Evolutionary conservation across 2,797 vertebrate species (phyloP), one percentile per base, ranked within the genome.

Genomic region (Hemibagrus guttatus): DNA sequence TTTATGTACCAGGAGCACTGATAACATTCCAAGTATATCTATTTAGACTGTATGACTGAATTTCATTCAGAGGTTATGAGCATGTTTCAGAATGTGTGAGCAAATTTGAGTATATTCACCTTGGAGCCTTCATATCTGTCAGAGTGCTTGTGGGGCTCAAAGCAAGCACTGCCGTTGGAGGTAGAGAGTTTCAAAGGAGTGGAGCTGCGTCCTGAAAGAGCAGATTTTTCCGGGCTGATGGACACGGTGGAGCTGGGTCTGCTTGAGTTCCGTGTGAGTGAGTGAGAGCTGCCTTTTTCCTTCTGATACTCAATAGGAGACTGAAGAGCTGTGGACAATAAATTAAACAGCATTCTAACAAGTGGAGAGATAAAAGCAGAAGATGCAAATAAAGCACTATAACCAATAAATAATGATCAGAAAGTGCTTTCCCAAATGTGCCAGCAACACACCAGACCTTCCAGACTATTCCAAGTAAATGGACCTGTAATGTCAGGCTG

Each of bases 231-330:
- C 42, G 96, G 93, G 85, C 96, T 96, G 21, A 95, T 90, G 0
- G 97, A 95, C 68, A 95, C 93, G 61, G 97, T 95, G 28, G 92
- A 91, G 76, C 93, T 90, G 31, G 96, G 95, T 74, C 97, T 94
- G 92, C 93, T 93, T 76, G 96, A 96, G 85, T 96, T 95, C 86
- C 97, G 96, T 93, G 95, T 96, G 56, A 96, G 93, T 14, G 97
- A 96, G 0, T 97, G 95, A 88, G 93, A 92, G 84, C 90, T 56
- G 7, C 92, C 91, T 88, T 96, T 96, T 90, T 97, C 97, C 92
- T 97, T 97, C 84, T 99, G 98, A 91, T 99, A 98, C 92, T 97
- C 97, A 9, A 99, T 99, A 75, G 98, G 98, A 9, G 96, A 98
- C 95, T 98, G 97, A 0, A 99, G 96, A 8, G 98, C 98, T 99